Evolutionary conservation across 2,888 invertebrate genomes (phyloP).

Genomic region (Octodonta nipae): DNA sequence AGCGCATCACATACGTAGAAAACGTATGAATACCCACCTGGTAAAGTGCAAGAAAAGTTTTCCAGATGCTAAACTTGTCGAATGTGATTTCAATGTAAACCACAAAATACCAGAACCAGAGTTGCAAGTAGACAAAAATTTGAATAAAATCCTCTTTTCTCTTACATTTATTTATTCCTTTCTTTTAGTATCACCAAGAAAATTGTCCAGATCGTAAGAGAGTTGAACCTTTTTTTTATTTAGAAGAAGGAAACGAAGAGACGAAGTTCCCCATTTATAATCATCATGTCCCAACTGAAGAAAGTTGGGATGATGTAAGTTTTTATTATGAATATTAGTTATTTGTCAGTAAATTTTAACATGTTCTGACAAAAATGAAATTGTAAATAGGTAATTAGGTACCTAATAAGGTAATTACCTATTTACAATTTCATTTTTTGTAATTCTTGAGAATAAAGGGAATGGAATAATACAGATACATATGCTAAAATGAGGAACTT

Average conservation of each 20-base stretch:
- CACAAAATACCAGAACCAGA: slow-evolving; percentile 44
- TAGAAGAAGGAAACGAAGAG: slow-evolving; percentile 11
- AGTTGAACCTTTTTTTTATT: slow-evolving; percentile 16
- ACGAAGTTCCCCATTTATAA: slow-evolving; percentile 12
- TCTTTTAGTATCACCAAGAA: slow-evolving; percentile 22
- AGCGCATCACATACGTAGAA: slow-evolving; percentile 40
- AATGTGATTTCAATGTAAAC: slow-evolving; percentile 44
- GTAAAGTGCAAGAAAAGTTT: slow-evolving; percentile 44
- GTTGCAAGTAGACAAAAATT: slow-evolving; percentile 33
- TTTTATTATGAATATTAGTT: too few species aligned
- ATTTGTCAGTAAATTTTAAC: too few species aligned
- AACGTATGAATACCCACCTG: slow-evolving; percentile 42
- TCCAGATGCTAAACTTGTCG: slow-evolving; percentile 30
- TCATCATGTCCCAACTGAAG: slow-evolving; percentile 14
- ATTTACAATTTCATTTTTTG: too few species aligned
- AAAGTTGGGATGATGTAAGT: slow-evolving; percentile 27
- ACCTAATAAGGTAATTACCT: too few species aligned
- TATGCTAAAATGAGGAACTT: too few species aligned
- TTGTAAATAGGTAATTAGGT: too few species aligned
- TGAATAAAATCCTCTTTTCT: not conserved
- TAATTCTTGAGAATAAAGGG: too few species aligned
- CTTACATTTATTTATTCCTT: not conserved
- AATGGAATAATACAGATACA: too few species aligned
- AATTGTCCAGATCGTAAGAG: slow-evolving; percentile 18
- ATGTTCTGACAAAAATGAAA: too few species aligned